Evolutionary conservation across 1,140 invertebrate species (phyloP).

Genomic region (Bacillus rossius): DNA sequence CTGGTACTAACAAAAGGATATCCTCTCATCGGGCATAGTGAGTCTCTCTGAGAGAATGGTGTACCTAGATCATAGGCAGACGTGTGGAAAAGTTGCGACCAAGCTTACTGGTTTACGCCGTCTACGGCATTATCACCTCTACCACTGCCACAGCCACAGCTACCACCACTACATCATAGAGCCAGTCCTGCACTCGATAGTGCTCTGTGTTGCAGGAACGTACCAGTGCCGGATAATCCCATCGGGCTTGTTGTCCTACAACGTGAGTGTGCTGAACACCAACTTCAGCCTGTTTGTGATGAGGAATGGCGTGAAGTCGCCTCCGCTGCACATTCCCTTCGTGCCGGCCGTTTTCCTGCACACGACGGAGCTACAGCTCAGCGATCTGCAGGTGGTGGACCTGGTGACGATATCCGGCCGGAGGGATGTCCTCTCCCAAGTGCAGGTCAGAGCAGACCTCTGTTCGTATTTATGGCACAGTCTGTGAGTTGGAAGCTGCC

Average conservation of each 20-base stretch:
- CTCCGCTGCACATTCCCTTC: neutral
- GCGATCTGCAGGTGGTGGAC: conserved; percentile 1
- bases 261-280: neutral
- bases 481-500: no score
- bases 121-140: no score
- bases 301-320: neutral
- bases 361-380: neutral
- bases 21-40: no score
- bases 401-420: neutral
- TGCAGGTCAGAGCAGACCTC: conserved; percentile 6
- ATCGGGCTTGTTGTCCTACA: neutral
- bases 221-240: conserved; percentile 44
- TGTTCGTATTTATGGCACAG: no score
- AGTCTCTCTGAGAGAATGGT: no score
- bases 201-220: conserved; percentile 36
- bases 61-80: no score
- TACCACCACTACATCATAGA: no score
- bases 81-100: no score
- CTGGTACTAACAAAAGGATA: no score
- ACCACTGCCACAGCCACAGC: no score
- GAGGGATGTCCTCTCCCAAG: neutral
- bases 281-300: neutral
- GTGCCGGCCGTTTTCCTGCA: neutral
- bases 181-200: no score
- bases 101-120: no score